Evolutionary conservation across 1,140 invertebrate genomes (phyloP).

Genomic region (Apis florea): DNA sequence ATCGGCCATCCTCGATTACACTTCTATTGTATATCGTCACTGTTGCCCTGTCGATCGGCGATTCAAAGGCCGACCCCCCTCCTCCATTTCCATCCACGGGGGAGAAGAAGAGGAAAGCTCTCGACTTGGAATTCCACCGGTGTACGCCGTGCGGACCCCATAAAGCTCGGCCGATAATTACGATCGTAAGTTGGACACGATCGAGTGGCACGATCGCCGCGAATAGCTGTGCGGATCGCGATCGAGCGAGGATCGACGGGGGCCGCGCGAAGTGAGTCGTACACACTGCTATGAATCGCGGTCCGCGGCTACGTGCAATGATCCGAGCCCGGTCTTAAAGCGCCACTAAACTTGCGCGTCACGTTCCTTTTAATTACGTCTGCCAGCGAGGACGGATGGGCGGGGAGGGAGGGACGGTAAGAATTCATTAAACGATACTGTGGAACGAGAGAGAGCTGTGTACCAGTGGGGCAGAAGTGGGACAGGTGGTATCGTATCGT

Average conservation of each 20-base stretch:
- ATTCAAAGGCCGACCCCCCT: too few relatives aligned
- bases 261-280: conserved; percentile 52
- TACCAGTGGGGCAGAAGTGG: conserved; percentile 9
- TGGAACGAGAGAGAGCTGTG: conserved; percentile 14
- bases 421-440: conserved; percentile 55
- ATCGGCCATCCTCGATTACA: background rate
- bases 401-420: conserved; percentile 12
- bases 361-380: conserved; percentile 59
- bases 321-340: conserved; percentile 40
- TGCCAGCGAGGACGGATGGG: conserved; percentile 49
- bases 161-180: conserved; percentile 12
- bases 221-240: background rate
- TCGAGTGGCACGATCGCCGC: conserved; percentile 10
- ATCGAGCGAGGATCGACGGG: conserved; percentile 29
- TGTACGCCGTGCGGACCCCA: background rate
- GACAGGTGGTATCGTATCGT: conserved; percentile 46
- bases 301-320: conserved; percentile 49
- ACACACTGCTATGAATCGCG: conserved; percentile 42
- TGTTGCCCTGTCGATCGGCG: too few relatives aligned
- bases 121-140: background rate
- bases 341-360: conserved; percentile 55
- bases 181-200: background rate
- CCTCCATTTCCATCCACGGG: background rate
- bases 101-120: background rate
- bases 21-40: too few relatives aligned